Evolutionary conservation across 2,888 invertebrate species (phyloP), one percentile per base, ranked within the genome.

Genomic region (Urechis unicinctus): DNA sequence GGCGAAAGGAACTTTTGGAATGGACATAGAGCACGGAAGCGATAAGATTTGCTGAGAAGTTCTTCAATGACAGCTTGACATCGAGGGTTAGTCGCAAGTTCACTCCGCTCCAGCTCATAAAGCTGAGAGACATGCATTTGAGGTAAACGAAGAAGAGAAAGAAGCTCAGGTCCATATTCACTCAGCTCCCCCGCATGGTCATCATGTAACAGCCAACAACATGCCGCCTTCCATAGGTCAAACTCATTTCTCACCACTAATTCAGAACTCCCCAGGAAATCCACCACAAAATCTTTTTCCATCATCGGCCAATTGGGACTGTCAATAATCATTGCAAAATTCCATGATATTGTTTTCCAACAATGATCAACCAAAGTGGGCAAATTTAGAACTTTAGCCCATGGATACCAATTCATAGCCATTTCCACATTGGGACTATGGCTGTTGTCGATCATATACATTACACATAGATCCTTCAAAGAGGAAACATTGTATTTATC

Each of bases 401-500:
- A 75, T 3, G 75, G 67, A 60, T 77, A 77, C 78, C 78, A 77
- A 52, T 63, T 64, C 43, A 76, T 61, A n/a, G 77, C 75, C 53
- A 74, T 77, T 25, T 63, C 59, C 2, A 75, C 70, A 29, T 69
- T 66, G 1, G 77, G 77, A 1, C 75, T 73, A 52, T 67, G 63
- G 9, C 73, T 68, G 57, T 77, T 68, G n/a, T 73, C 68, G 5
- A 71, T 65, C 78, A 78, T 78, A 61, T 73, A 78, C n/a, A 64
- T 59, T 1, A 68, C 68, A 55, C 75, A 75, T 36, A 77, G 62
- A 3, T 61, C 56, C 57, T 76, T 75, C 47, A 78, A 61, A 3
- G 78, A 75, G 13, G 61, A 59, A 9, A 78, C 77, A 50, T 74
- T 69, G 62, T 78, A 78, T 59, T 78, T 78, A 61, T 77, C 78